phyloP scores from a whole-genome alignment of 2,113 vertebrate species.

The Colaptes auratus region DNA sequence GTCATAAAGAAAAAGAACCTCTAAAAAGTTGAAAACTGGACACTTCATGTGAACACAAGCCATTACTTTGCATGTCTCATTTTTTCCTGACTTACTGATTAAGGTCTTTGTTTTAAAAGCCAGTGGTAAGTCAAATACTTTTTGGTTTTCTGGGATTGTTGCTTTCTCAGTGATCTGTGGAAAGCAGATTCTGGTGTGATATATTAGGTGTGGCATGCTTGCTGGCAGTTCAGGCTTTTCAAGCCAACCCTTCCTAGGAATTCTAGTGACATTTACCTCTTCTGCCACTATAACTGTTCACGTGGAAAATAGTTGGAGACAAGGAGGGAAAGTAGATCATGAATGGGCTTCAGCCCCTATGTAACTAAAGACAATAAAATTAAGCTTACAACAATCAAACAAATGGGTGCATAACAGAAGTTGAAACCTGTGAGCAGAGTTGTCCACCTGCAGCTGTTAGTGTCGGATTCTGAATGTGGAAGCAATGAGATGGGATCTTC shows the following conservation, averaged over 20 bases:
- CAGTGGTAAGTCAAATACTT: not conserved
- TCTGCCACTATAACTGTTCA: not conserved
- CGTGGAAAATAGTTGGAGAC: not conserved
- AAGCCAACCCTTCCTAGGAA: not conserved
- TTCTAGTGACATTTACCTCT: not conserved
- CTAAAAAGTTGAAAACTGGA: not conserved
- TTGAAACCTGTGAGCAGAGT: not conserved
- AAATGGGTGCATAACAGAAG: not conserved
- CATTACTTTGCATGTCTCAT: not conserved
- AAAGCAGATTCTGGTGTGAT: not conserved
- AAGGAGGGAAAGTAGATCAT: not conserved
- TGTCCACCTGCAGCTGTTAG: not conserved
- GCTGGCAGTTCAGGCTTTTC: not conserved
- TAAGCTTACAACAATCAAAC: not conserved
- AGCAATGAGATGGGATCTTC: not conserved
- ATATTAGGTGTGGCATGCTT: not conserved
- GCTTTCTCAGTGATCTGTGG: not conserved
- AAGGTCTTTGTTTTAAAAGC: not conserved
- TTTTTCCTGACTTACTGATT: not conserved
- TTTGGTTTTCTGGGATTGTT: not conserved
- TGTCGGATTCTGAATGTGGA: not conserved
- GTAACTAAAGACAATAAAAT: not conserved
- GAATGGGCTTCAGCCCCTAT: not conserved
- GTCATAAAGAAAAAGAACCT: not conserved
- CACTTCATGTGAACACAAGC: rapidly evolving